A percentile compares a stretch with the other conserved stretches of the same genome.
phyloP scores from a whole-genome alignment of 2,797 vertebrate genomes.

The Eospalax fontanierii region DNA sequence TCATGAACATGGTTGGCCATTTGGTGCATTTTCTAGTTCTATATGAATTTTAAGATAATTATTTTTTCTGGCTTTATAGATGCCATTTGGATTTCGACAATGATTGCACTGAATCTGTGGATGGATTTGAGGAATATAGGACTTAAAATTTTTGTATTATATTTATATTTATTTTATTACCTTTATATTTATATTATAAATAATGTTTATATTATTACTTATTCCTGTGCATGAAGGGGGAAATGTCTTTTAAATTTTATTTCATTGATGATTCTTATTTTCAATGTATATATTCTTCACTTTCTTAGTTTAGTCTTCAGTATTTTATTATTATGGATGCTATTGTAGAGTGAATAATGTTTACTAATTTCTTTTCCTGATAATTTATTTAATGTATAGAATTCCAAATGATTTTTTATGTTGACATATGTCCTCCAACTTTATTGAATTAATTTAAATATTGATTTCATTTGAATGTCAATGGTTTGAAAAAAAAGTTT shows the following conservation, averaged over 20 bases:
- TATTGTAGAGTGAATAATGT: background rate
- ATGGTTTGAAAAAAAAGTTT: constrained; percentile 7
- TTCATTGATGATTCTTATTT: background rate
- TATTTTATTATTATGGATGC: background rate
- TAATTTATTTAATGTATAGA: background rate
- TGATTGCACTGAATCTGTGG: background rate
- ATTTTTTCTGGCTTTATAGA: background rate
- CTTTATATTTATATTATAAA: too few species aligned
- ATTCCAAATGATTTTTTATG: background rate
- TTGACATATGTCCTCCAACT: background rate
- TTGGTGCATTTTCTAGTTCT: background rate
- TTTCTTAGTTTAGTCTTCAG: background rate
- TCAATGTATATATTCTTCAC: background rate
- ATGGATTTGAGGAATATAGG: background rate
- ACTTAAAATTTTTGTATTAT: too few species aligned
- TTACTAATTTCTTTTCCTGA: background rate
- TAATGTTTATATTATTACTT: too few species aligned
- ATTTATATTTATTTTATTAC: too few species aligned
- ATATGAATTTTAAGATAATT: background rate
- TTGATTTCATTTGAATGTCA: constrained; percentile 35
- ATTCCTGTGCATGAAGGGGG: background rate
- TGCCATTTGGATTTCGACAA: background rate
- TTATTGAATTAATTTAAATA: background rate
- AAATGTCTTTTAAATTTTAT: background rate
- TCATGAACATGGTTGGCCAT: background rate